Conservation (phyloP, 2,113 vertebrate species). For the Lethenteron reissneri region DNA sequence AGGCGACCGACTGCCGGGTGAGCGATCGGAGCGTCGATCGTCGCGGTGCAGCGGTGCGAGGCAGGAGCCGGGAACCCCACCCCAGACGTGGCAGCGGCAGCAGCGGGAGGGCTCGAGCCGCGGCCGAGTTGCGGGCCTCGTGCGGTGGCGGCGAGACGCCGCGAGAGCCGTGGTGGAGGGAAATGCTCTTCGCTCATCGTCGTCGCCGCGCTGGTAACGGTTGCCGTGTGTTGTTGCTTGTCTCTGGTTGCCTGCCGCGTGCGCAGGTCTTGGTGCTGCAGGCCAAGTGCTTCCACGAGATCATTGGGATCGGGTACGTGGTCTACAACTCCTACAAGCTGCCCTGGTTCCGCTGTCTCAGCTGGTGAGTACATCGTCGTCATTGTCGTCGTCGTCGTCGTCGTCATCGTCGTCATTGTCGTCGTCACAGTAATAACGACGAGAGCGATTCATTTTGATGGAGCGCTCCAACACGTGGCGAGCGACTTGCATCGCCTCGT, state of each 20-base stretch:
- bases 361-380: slow-evolving; percentile 45
- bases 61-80: no score
- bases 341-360: slow-evolving; percentile 81
- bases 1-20: no score
- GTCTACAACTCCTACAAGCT: slow-evolving; percentile 85
- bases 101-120: no score
- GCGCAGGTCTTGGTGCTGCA: slow-evolving; percentile 69
- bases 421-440: no score
- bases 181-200: not conserved
- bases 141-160: no score
- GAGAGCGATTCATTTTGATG: no score
- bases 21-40: no score
- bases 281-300: slow-evolving; percentile 94
- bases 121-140: no score
- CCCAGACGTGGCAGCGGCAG: no score
- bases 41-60: no score
- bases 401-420: no score
- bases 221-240: not conserved
- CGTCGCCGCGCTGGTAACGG: not conserved
- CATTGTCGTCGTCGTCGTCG: not conserved
- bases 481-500: not conserved
- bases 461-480: not conserved
- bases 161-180: not conserved
- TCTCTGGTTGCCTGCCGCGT: not conserved
- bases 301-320: slow-evolving; percentile 88